A percentile compares a stretch with the other conserved stretches of the same genome.
These are phyloP conservation scores for Glyphotaelius pellucidus DNA, from an alignment of 2,888 invertebrate genomes.

Conservation along the genomic window DNA sequence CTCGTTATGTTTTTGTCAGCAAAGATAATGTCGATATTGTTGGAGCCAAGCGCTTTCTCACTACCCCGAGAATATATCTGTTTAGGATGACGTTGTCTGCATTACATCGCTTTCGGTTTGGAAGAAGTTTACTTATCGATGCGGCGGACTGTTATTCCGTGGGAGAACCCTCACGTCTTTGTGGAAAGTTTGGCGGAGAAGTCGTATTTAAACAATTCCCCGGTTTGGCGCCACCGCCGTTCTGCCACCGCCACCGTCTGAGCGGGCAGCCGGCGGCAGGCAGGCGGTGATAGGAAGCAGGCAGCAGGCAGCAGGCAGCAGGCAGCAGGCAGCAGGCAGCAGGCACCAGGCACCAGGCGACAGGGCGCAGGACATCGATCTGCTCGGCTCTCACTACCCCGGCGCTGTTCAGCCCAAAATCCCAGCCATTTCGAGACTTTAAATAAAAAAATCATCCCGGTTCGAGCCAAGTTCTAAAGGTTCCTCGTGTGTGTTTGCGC, in stretches of 20 bases:
- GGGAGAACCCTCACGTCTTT: conserved; percentile 9
- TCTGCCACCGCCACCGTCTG: conserved; percentile 2
- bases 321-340: not conserved
- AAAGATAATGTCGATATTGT: not conserved
- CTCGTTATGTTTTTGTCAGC: not conserved
- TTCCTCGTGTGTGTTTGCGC: not conserved
- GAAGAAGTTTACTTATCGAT: conserved; percentile 2
- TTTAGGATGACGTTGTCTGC: not conserved
- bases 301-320: conserved; percentile 6
- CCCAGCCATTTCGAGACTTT: not conserved
- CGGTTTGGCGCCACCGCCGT: conserved; percentile 63
- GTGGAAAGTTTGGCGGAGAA: conserved; percentile 54
- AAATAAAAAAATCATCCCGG: not conserved
- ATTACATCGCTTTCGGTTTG: not conserved
- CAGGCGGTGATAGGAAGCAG: not conserved
- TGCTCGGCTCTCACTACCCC: conserved; percentile 34
- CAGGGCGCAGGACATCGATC: conserved; percentile 53
- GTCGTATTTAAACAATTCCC: conserved; percentile 54
- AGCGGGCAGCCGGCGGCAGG: not conserved
- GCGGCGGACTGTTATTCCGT: conserved; percentile 15
- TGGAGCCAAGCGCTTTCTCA: not conserved
- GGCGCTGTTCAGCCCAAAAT: not conserved
- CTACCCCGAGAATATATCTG: not conserved
- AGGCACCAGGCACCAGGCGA: not conserved
- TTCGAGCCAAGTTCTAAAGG: not conserved